phyloP scores from a whole-genome alignment of 2,888 invertebrate genomes.

The Pomacea canaliculata region DNA sequence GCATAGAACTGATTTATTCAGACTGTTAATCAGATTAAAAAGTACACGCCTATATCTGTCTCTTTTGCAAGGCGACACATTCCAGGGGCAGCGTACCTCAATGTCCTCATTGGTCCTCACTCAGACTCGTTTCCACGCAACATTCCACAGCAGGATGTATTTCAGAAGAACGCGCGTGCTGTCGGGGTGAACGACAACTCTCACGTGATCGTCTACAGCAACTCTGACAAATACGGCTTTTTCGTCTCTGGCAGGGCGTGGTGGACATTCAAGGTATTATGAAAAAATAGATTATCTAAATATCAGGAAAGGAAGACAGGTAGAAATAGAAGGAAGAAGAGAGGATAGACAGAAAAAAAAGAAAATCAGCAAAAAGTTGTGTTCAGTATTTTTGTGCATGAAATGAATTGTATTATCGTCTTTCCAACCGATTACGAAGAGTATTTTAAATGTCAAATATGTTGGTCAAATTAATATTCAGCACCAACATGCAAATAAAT shows the following conservation, averaged over 20 bases:
- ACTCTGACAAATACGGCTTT: constrained; percentile 45
- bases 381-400: no score
- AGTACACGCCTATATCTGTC: background rate
- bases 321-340: no score
- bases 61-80: constrained; percentile 46
- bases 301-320: no score
- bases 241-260: constrained; percentile 54
- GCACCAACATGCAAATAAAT: no score
- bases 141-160: constrained; percentile 42
- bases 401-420: no score
- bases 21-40: no score
- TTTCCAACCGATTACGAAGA: no score
- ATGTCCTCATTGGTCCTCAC: constrained; percentile 45
- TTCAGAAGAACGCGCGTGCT: constrained; percentile 39
- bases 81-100: constrained; percentile 47
- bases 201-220: constrained; percentile 54
- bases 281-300: background rate
- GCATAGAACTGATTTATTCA: no score
- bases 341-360: no score
- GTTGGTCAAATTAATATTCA: no score
- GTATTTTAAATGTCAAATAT: no score
- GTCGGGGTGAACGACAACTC: constrained; percentile 44
- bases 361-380: no score
- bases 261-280: constrained; percentile 55
- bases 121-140: constrained; percentile 47